Evolutionary conservation across 2,797 vertebrate species (phyloP).

Genomic region (Danio kyathit): DNA sequence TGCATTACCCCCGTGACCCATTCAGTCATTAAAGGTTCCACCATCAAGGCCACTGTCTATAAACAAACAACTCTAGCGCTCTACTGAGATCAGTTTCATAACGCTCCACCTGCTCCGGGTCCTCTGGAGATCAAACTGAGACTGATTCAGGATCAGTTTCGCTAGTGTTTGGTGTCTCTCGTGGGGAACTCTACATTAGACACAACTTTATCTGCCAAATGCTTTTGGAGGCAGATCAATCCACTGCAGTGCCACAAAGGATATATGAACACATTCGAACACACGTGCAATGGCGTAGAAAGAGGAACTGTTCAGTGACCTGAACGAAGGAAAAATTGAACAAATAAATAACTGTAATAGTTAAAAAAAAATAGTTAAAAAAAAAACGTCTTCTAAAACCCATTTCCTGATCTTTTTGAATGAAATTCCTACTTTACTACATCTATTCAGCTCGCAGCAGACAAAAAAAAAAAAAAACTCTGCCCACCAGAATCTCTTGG

Average conservation of each 20-base stretch:
- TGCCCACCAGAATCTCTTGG: no score
- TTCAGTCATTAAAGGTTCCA: conserved; percentile 42
- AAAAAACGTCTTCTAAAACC: no score
- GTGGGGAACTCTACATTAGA: conserved; percentile 30
- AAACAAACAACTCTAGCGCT: conserved; percentile 42
- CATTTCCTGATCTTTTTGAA: no score
- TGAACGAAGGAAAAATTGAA: neutral
- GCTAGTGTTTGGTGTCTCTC: conserved; percentile 25
- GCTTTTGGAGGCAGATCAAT: conserved; percentile 44
- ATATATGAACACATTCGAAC: conserved; percentile 1
- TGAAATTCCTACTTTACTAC: no score
- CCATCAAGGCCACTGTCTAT: conserved; percentile 32
- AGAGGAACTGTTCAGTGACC: neutral
- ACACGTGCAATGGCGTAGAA: neutral
- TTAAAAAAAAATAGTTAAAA: no score
- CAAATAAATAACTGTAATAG: neutral
- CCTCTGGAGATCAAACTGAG: conserved; percentile 36
- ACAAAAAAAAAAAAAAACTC: no score
- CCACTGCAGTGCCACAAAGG: conserved; percentile 18
- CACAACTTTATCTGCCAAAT: conserved; percentile 42
- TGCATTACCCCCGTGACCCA: conserved; percentile 18
- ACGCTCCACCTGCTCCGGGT: conserved; percentile 29
- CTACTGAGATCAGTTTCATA: conserved; percentile 39
- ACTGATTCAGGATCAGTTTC: conserved; percentile 42
- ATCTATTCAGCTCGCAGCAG: no score